phyloP scores from a whole-genome alignment of 2,797 vertebrate genomes.

The Clarias pachynema region DNA sequence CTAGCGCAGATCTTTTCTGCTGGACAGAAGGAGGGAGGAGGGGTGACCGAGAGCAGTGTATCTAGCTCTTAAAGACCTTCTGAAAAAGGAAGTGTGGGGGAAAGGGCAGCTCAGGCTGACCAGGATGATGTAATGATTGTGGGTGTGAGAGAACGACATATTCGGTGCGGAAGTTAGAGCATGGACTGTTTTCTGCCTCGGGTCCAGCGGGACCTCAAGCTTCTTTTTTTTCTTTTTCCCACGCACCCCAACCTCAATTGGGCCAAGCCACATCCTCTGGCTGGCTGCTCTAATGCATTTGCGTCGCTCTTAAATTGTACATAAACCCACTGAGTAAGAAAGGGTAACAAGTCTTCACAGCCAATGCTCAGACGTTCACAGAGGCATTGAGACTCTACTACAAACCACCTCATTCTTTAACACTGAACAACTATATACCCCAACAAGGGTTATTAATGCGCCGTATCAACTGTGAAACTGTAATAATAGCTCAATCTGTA shows the following conservation, averaged over 20 bases:
- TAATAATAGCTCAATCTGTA: background rate
- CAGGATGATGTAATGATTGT: slow-evolving; percentile 27
- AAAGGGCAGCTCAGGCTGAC: background rate
- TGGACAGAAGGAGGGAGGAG: slow-evolving; percentile 57
- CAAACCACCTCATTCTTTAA: background rate
- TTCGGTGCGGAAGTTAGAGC: background rate
- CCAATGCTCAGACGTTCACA: slow-evolving; percentile 4
- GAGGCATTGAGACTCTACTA: background rate
- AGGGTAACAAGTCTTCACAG: slow-evolving; percentile 40
- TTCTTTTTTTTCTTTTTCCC: slow-evolving; percentile 60
- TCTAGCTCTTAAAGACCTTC: slow-evolving; percentile 44
- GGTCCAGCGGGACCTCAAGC: slow-evolving; percentile 23
- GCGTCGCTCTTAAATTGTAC: slow-evolving; percentile 30
- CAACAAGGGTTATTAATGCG: background rate
- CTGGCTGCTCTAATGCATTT: slow-evolving; percentile 53
- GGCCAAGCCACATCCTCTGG: slow-evolving; percentile 66
- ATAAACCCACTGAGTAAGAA: slow-evolving; percentile 46
- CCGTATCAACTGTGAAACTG: slow-evolving; percentile 23
- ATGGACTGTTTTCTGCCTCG: background rate
- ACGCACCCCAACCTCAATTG: slow-evolving; percentile 58
- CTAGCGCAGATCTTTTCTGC: slow-evolving; percentile 55
- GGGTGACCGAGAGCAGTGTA: slow-evolving; percentile 45
- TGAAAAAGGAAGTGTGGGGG: slow-evolving; percentile 50
- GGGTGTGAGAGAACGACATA: slow-evolving; percentile 8
- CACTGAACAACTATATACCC: background rate